phyloP scores from a whole-genome alignment of 2,888 invertebrate genomes.

The Drosophila infuscata region DNA sequence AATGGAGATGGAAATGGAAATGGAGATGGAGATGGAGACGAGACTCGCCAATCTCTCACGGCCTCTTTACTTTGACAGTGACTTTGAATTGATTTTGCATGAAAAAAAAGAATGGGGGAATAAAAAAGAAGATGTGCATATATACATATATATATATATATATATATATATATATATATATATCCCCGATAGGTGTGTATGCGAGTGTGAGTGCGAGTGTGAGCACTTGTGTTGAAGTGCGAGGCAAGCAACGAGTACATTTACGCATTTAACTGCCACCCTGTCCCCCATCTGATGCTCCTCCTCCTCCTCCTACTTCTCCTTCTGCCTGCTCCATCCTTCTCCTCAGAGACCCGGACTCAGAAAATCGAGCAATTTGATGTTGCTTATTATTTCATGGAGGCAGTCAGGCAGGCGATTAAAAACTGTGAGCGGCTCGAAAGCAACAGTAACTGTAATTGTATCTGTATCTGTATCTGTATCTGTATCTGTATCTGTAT shows the following conservation, averaged over 20 bases:
- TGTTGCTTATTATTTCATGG: conserved; percentile 61
- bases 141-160: neutral
- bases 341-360: neutral
- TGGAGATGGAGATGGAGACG: conserved; percentile 8
- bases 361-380: conserved; percentile 58
- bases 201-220: neutral
- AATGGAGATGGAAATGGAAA: neutral
- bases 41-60: conserved; percentile 56
- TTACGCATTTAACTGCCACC: conserved; percentile 7
- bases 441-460: conserved; percentile 16
- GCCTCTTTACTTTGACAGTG: conserved; percentile 58
- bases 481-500: conserved; percentile 12
- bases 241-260: conserved; percentile 12
- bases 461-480: conserved; percentile 12
- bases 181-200: neutral
- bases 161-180: conserved; percentile 2
- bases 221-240: conserved; percentile 17
- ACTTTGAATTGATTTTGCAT: conserved; percentile 61
- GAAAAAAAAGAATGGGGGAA: neutral
- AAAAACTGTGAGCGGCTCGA: conserved; percentile 46
- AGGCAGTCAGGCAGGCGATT: conserved; percentile 38
- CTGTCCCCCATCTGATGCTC: neutral
- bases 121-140: conserved; percentile 11
- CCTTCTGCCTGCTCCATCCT: neutral
- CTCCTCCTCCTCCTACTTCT: neutral